Evolutionary conservation across 2,888 invertebrate genomes (phyloP), one percentile per base, ranked within the genome.

Genomic region (Zaprionus lineosus): DNA sequence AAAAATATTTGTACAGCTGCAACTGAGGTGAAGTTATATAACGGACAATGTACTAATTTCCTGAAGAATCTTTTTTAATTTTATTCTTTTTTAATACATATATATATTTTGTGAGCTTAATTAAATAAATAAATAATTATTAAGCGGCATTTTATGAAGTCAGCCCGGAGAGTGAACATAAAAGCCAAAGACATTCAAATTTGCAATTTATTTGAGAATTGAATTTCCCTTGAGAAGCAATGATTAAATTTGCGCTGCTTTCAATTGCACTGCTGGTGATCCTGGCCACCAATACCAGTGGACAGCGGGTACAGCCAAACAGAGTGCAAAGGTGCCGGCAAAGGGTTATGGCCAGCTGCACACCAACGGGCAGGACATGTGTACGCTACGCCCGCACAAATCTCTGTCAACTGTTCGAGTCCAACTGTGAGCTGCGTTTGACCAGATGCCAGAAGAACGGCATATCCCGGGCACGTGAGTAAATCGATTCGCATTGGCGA

Each of bases 391-490:
- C 44, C 6, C 44, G 29, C 8, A 53, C 62, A 12, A 73, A 72
- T 37, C 51, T 73, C n/a, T 73, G 73, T 31, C 40, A 57, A 12
- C 57, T 44, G n/a, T 53, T 52, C 8, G 9, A 2, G 4, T 40
- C 55, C 16, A 36, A 62, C 5, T 72, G 73, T 16, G 14, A 51
- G 1, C 66, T 62, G 0, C 9, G 28, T n/a, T 3, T 62, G 18
- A 31, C 28, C 18, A 56, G 43, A n/a, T 73, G 73, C 29, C 36
- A 24, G 7, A 12, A 9, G 1, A 7, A 11, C 1, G 24, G 33
- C 16, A 1, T 39, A 12, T 7, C 43, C 16, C 24, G 24, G 26
- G n/a, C 19, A 26, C 21, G 51, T 41, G 5, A 51, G 50, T 50
- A 9, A n/a, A n/a, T n/a, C n/a, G n/a, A n/a, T n/a, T n/a, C n/a